A percentile compares a stretch with the other conserved stretches of the same genome.
Conservation (phyloP, 2,888 invertebrate genomes). For the Aphelenchoides bicaudatus region DNA sequence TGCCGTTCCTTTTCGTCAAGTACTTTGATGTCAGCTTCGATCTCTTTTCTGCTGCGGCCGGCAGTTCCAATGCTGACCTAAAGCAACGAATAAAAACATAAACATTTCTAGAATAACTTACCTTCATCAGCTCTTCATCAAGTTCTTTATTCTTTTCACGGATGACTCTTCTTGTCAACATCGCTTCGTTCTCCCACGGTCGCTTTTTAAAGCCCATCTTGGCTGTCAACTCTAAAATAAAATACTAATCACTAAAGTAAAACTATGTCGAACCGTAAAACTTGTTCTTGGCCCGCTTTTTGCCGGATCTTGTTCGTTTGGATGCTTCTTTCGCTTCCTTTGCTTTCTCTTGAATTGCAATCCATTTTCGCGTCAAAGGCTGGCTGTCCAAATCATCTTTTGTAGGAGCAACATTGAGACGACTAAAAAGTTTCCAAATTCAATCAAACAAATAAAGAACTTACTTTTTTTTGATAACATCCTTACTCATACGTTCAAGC, state of each 20-base stretch:
- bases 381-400: slow-evolving; percentile 23
- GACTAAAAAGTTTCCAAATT: no score
- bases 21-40: slow-evolving; percentile 31
- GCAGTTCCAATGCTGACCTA: slow-evolving; percentile 29
- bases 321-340: slow-evolving; percentile 9
- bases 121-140: slow-evolving; percentile 26
- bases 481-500: not conserved
- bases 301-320: slow-evolving; percentile 10
- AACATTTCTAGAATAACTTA: no score
- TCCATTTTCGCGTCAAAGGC: slow-evolving; percentile 19
- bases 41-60: slow-evolving; percentile 31
- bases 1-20: slow-evolving; percentile 28
- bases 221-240: slow-evolving; percentile 19
- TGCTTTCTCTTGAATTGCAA: slow-evolving; percentile 21
- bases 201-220: slow-evolving; percentile 23
- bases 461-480: not conserved
- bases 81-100: no score
- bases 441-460: slow-evolving; percentile 1
- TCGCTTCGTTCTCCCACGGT: slow-evolving; percentile 23
- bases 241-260: no score
- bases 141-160: slow-evolving; percentile 16
- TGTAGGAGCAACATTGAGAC: slow-evolving; percentile 22
- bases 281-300: slow-evolving; percentile 15
- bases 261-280: no score
- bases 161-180: slow-evolving; percentile 19